Evolutionary conservation across 2,113 vertebrate genomes (phyloP), one percentile per base, ranked within the genome.

Genomic region (Todiramphus saurophagus): DNA sequence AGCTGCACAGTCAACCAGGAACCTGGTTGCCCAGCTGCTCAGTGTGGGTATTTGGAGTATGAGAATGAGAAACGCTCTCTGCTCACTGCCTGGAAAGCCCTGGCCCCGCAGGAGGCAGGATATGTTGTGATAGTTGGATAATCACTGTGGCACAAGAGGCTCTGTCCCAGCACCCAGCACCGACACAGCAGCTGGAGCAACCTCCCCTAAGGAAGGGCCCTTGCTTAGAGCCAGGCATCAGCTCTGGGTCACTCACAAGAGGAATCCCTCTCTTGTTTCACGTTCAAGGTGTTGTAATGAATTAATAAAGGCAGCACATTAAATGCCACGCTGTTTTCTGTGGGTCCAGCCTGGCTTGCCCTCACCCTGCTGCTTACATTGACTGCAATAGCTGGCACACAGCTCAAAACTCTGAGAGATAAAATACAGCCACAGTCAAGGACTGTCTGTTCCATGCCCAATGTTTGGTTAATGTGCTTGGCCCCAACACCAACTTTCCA

Each of bases 1-100:
- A 25, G 82, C n/a, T 48, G 86, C 35, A 41, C 53, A 85, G 67
- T 44, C 79, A 83, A 46, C 24, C 16, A 63, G 33, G 13, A 90
- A 41, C 63, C 67, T 5, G 70, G 39, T 89, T 55, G 50, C 56
- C 59, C 6, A 15, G n/a, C 41, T 23, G 33, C 68, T 77, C 3
- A 1, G 31, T 1, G 0, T 1, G 33, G 25, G 5, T 9, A 4
- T 51, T 39, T 43, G 33, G 66, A 44, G 14, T 64, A 46, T 10
- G 12, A 69, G 43, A 56, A n/a, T 1, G 58, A 53, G 48, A 58
- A 64, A 43, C 27, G 20, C 59, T 83, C 72, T 33, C 39, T 59
- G 66, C n/a, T 48, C 0, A 0, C 17, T 72, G 58, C 23, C 74
- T 56, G 30, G 62, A 43, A 37, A 10, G 16, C 7, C 50, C 44